These are phyloP conservation scores for Entosphenus tridentatus DNA, from an alignment of 2,113 vertebrate species.

Conservation along the genomic window DNA sequence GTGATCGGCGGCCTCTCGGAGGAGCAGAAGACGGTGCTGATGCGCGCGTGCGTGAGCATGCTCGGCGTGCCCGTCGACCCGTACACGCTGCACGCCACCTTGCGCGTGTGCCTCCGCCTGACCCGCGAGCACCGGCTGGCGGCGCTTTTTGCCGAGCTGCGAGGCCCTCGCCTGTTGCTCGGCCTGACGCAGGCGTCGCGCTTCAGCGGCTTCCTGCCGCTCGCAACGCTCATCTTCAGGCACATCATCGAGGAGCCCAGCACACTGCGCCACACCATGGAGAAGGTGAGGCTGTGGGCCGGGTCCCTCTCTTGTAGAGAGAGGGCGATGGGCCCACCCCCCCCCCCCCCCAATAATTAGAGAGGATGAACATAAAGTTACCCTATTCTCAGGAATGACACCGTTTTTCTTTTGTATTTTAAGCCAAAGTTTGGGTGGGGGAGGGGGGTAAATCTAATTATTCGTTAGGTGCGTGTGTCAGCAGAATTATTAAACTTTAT, in stretches of 20 bases:
- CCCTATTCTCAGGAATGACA: too few species aligned
- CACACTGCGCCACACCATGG: constrained; percentile 71
- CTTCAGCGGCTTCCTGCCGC: constrained; percentile 69
- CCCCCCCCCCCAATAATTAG: too few species aligned
- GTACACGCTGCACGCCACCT: constrained; percentile 64
- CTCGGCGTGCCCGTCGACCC: constrained; percentile 73
- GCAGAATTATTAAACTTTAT: too few species aligned
- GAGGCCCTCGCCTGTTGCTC: constrained; percentile 71
- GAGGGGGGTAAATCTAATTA: too few species aligned
- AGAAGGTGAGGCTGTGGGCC: constrained; percentile 32
- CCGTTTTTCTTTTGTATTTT: too few species aligned
- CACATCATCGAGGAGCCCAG: constrained; percentile 79
- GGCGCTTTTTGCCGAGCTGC: constrained; percentile 78
- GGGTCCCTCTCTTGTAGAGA: too few species aligned
- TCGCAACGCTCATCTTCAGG: constrained; percentile 65
- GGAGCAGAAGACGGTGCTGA: constrained; percentile 65
- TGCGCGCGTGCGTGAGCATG: constrained; percentile 75
- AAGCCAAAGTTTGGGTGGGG: too few species aligned
- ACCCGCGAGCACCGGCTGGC: constrained; percentile 66
- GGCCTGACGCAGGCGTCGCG: constrained; percentile 60
- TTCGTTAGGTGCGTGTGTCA: too few species aligned
- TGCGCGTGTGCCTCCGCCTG: constrained; percentile 61
- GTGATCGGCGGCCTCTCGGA: constrained; percentile 55
- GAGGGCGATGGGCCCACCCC: too few species aligned
- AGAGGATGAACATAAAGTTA: too few species aligned